Evolutionary conservation across 2,113 vertebrate genomes (phyloP).

Genomic region (Rhynchopsitta pachyrhyncha): DNA sequence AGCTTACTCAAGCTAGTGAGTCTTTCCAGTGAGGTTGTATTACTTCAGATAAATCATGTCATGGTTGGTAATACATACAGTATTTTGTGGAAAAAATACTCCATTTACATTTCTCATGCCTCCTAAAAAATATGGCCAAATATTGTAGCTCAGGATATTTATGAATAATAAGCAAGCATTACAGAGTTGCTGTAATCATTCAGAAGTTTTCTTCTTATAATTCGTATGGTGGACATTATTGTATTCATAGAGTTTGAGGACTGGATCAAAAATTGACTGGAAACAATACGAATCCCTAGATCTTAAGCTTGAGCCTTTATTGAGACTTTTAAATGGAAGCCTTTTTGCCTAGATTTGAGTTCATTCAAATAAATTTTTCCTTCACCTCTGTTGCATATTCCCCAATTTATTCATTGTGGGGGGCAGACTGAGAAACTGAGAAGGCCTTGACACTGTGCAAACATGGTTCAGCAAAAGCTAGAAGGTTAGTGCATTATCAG

Average conservation of each 20-base stretch:
- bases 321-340: not conserved
- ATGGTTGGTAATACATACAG: not conserved
- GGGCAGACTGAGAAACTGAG: not conserved
- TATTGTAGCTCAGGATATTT: not conserved
- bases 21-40: not conserved
- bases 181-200: not conserved
- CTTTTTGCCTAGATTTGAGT: not conserved
- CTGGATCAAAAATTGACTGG: not conserved
- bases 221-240: not conserved
- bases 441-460: not conserved
- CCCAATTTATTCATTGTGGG: rapidly evolving
- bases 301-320: not conserved
- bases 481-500: not conserved
- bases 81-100: not conserved
- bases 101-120: not conserved
- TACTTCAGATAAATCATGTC: not conserved
- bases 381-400: rapidly evolving
- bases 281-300: not conserved
- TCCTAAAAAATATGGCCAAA: not conserved
- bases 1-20: not conserved
- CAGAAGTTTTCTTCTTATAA: not conserved
- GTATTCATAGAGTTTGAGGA: not conserved
- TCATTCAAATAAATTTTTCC: not conserved
- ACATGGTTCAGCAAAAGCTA: not conserved
- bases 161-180: not conserved